Evolutionary conservation across 1,140 invertebrate species (phyloP).

Genomic region (Triops cancriformis): DNA sequence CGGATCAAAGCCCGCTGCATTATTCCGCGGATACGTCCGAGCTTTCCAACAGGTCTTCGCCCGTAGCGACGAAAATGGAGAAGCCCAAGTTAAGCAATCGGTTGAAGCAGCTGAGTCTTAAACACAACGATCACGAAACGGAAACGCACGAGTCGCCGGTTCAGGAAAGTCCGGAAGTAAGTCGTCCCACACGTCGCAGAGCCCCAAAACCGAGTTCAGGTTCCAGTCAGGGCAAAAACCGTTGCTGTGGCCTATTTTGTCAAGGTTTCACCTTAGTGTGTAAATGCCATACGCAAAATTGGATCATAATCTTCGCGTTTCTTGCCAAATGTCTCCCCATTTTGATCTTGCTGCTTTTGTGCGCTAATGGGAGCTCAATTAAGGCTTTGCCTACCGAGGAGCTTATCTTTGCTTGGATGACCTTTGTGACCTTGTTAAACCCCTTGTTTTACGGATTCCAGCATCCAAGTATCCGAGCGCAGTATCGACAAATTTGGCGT

Average conservation of each 20-base stretch:
- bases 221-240: not conserved
- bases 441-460: conserved; percentile 15
- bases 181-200: not conserved
- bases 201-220: not conserved
- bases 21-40: not conserved
- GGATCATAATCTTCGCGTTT: not conserved
- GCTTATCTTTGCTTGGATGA: not conserved
- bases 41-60: not conserved
- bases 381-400: not conserved
- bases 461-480: not conserved
- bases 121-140: not conserved
- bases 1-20: not conserved
- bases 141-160: not conserved
- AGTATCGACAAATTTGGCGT: not conserved
- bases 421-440: conserved; percentile 12
- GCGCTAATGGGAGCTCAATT: not conserved
- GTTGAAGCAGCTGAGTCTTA: not conserved
- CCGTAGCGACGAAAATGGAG: not conserved
- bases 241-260: not conserved
- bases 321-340: not conserved
- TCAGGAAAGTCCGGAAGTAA: not conserved
- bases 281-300: conserved; percentile 1
- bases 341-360: not conserved
- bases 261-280: not conserved
- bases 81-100: not conserved